Percentiles rank a stretch among this genome's conserved stretches.
Conservation (phyloP, 2,113 vertebrate genomes). For the Anas platyrhynchos region DNA sequence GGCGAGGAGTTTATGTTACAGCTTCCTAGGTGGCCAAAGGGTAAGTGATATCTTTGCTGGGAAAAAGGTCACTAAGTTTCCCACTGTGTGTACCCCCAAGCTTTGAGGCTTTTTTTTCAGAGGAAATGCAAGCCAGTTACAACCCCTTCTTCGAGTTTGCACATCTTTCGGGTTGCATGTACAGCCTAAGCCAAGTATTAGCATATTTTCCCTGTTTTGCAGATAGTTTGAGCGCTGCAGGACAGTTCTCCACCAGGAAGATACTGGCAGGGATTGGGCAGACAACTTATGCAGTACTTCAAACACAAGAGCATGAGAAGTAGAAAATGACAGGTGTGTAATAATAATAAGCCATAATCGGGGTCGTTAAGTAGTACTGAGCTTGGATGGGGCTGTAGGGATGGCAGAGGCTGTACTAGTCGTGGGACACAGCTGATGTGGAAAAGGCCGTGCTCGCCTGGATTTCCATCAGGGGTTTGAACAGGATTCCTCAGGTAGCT, state of each 20-base stretch:
- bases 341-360: not conserved
- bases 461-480: not conserved
- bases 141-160: not conserved
- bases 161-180: not conserved
- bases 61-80: not conserved
- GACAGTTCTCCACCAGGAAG: not conserved
- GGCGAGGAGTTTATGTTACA: slow-evolving; percentile 17
- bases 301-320: not conserved
- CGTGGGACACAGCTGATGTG: not conserved
- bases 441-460: slow-evolving; percentile 5
- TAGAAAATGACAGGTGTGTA: not conserved
- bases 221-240: not conserved
- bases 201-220: not conserved
- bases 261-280: not conserved
- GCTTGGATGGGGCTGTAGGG: not conserved
- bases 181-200: not conserved
- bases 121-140: not conserved
- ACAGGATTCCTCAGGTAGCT: not conserved
- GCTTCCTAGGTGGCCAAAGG: not conserved
- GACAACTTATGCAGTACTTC: not conserved
- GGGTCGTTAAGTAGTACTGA: not conserved
- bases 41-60: not conserved
- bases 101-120: not conserved
- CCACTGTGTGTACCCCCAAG: not conserved
- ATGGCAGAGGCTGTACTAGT: not conserved